These are phyloP conservation scores for Iselma pallidipennis DNA, from an alignment of 2,888 invertebrate genomes.

Conservation along the genomic window DNA sequence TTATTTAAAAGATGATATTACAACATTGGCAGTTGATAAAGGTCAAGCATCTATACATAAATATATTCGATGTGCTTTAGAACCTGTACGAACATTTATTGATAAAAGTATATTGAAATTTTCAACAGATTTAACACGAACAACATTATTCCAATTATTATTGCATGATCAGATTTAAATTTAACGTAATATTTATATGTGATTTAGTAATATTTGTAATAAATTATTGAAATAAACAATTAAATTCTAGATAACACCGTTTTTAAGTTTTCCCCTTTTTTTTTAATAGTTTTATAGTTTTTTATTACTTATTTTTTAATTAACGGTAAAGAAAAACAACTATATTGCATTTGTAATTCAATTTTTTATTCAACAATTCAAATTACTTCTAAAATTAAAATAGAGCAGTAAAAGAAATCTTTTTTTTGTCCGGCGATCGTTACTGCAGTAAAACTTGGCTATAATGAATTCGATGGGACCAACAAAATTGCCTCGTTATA, in stretches of 20 bases:
- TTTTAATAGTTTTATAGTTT: too few relatives aligned
- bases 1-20: slow-evolving; percentile 34
- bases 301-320: too few relatives aligned
- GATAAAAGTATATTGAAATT: slow-evolving; percentile 48
- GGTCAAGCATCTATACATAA: slow-evolving; percentile 47
- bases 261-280: not conserved
- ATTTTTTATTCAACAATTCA: too few relatives aligned
- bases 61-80: slow-evolving; percentile 46
- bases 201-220: not conserved
- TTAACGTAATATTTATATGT: not conserved
- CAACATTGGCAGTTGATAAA: slow-evolving; percentile 40
- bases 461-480: too few relatives aligned
- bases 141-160: slow-evolving; percentile 49
- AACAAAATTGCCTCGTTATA: too few relatives aligned
- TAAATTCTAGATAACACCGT: not conserved
- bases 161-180: slow-evolving; percentile 40
- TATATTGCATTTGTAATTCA: too few relatives aligned
- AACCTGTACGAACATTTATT: slow-evolving; percentile 38
- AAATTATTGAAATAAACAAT: not conserved
- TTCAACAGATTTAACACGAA: slow-evolving; percentile 49
- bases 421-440: too few relatives aligned
- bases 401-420: too few relatives aligned
- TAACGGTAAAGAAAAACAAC: too few relatives aligned
- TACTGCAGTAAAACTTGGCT: too few relatives aligned
- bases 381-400: too few relatives aligned